Evolutionary conservation across 2,797 vertebrate genomes (phyloP).

Genomic region (Pterois miles): DNA sequence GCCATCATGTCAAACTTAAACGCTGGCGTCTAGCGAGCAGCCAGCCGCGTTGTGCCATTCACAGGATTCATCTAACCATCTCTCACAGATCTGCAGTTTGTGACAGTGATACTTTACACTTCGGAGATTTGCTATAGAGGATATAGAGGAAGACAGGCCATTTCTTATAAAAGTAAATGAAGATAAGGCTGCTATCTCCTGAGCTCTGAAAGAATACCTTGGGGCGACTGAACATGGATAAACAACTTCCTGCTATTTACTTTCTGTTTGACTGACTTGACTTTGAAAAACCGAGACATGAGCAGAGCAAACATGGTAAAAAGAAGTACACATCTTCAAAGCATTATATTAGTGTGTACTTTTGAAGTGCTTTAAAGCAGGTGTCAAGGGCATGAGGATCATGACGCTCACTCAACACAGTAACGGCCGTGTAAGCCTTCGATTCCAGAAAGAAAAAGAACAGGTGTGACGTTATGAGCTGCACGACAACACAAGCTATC

Average conservation of each 20-base stretch:
- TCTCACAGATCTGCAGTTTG: neutral
- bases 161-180: neutral
- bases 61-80: neutral
- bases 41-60: neutral
- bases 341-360: neutral
- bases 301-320: neutral
- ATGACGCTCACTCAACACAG: neutral
- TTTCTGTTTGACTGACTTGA: neutral
- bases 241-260: slow-evolving; percentile 30
- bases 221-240: neutral
- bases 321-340: neutral
- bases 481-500: slow-evolving; percentile 48
- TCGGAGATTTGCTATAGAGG: neutral
- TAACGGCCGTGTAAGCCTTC: slow-evolving; percentile 23
- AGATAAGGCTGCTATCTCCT: neutral
- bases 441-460: slow-evolving; percentile 59
- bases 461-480: slow-evolving; percentile 66
- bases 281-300: slow-evolving; percentile 1
- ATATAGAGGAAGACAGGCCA: neutral
- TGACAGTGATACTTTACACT: neutral
- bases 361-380: slow-evolving; percentile 24
- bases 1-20: slow-evolving; percentile 12
- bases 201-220: neutral
- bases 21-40: neutral
- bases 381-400: slow-evolving; percentile 28